These are phyloP conservation scores for Cyphomyrmex costatus DNA, from an alignment of 1,140 invertebrate species.

Conservation along the genomic window DNA sequence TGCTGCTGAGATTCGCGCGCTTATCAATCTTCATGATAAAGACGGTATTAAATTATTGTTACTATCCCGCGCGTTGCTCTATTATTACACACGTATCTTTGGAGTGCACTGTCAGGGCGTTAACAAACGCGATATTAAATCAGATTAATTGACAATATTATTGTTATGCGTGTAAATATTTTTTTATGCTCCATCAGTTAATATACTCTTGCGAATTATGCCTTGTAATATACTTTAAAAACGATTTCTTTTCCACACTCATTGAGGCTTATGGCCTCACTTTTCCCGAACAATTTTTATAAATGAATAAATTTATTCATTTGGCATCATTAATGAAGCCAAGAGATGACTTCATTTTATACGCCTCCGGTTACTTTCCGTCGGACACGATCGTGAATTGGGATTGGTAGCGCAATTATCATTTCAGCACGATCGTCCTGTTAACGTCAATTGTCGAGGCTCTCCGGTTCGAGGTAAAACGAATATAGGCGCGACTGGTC, in stretches of 20 bases:
- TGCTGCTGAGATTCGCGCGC: conserved; percentile 27
- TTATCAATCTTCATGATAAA: conserved; percentile 63
- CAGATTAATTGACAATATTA: conserved; percentile 40
- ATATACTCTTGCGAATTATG: neutral
- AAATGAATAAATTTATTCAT: too few relatives aligned
- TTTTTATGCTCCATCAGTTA: neutral
- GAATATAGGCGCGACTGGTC: conserved; percentile 69
- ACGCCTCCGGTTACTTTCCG: neutral
- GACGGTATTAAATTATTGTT: conserved; percentile 59
- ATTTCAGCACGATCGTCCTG: conserved; percentile 62
- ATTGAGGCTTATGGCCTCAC: neutral
- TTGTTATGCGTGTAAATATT: conserved; percentile 19
- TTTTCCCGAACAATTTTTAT: conserved; percentile 24
- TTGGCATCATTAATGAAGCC: too few relatives aligned
- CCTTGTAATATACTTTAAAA: neutral
- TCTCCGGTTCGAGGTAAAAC: conserved; percentile 41
- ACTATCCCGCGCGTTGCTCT: conserved; percentile 12
- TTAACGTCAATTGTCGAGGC: conserved; percentile 75
- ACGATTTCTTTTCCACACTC: neutral
- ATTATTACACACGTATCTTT: conserved; percentile 20
- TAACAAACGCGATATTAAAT: conserved; percentile 20
- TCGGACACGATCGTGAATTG: conserved; percentile 23
- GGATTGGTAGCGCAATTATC: conserved; percentile 69
- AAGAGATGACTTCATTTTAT: neutral
- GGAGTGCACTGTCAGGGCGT: conserved; percentile 20